Base-by-base conservation (phyloP, 2,113 vertebrate species). In the Tyrannus savana region DNA sequence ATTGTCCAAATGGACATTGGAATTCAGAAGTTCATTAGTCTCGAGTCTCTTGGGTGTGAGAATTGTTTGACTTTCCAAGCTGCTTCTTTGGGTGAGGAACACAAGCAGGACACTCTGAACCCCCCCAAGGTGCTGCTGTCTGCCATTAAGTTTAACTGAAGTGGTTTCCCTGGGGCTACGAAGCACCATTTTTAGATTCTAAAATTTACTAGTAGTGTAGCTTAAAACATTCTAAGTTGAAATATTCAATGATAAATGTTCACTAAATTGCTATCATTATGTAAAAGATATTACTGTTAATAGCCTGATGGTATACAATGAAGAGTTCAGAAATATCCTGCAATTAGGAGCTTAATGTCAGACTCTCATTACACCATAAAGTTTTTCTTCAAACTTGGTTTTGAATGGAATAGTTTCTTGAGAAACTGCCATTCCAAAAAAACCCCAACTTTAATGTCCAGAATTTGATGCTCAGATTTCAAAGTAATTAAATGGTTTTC, bases 181-280 rank as follows among this genome's bases (percentile, higher is more conserved):
- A 64, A 92, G 17, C 28, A 82, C 39, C 46, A 41, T 39, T 86
- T 95, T 72, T 68, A 71, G 73, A 64, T 63, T 35, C 59, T 87
- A 42, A 87, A 91, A 92, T 56, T 83, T 55, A 74, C 35, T 83
- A 55, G 18, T 41, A 44, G 30, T 24, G 15, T 47, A 89, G 59
- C 27, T 94, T 86, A 86, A 94, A 90, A 59, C 24, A n/a, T 17
- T 67, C 25, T 30, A 50, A 53, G 30, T 83, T 93, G 64, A 87
- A 83, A 91, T 39, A 67, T 58, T 87, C 68, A 55, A 0, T 91
- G 89, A 96, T 90, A 89, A 81, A 95, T 89, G 92, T 69, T 90
- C 76, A 42, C 53, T 76, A 93, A 97, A 95, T 95, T 95, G 49
- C 87, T 93, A 58, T 74, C 81, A 93, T 95, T 91, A 94, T 75